A percentile compares a stretch with the other conserved stretches of the same genome.
phyloP scores from a whole-genome alignment of 2,797 vertebrate genomes.

The Champsocephalus gunnari region DNA sequence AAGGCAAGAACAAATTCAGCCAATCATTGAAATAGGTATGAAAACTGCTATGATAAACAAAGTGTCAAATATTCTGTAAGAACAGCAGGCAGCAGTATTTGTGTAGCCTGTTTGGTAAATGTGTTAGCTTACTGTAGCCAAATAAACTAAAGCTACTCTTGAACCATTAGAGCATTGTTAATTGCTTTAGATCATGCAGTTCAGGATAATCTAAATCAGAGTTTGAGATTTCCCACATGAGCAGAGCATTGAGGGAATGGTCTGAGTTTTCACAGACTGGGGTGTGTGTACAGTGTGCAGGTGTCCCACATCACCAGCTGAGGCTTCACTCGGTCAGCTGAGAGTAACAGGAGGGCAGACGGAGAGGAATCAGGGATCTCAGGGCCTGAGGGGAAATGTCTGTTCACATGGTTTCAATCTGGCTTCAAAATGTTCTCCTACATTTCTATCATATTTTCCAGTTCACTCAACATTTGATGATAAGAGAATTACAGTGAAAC shows the following conservation, averaged over 20 bases:
- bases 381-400: constrained; percentile 39
- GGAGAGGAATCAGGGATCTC: constrained; percentile 29
- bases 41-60: not conserved
- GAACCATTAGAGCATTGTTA: not conserved
- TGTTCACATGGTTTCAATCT: constrained; percentile 15
- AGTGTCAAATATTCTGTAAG: not conserved
- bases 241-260: not conserved
- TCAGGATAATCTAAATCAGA: not conserved
- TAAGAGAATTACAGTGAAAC: not conserved
- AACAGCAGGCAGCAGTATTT: not conserved
- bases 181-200: not conserved
- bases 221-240: not conserved
- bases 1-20: not conserved
- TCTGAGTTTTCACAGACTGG: constrained; percentile 18
- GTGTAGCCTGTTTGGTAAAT: not conserved
- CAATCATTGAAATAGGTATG: not conserved
- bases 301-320: constrained; percentile 69
- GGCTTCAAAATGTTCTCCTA: not conserved
- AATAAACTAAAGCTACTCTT: not conserved
- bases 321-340: constrained; percentile 56
- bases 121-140: not conserved
- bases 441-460: not conserved
- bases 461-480: not conserved
- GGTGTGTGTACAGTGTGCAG: constrained; percentile 47
- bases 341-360: constrained; percentile 59